Evolutionary conservation across 2,113 vertebrate genomes (phyloP), one percentile per base, ranked within the genome.

Genomic region (Rhagologus leucostigma): DNA sequence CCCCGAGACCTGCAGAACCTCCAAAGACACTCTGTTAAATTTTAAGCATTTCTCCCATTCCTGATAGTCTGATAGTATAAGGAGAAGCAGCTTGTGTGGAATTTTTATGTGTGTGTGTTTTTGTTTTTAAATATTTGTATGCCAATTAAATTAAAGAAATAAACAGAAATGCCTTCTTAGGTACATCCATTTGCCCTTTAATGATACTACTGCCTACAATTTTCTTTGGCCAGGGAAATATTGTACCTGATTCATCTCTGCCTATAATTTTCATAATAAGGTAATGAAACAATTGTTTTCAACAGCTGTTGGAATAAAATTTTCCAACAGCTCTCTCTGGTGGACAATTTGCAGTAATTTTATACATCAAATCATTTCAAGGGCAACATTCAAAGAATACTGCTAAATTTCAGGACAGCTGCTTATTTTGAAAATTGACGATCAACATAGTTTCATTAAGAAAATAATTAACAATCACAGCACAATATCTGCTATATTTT

Each of bases 261-360:
- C 35, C 53, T 47, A 3, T 65, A 56, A 41, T 83, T 89, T 79
- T 88, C 56, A 42, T 37, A 75, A 7, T 63, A 80, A 47, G 22
- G 29, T 55, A 75, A 94, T 49, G 30, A 82, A 79, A 75, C 21
- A 80, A 75, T 27, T 5, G 16, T 57, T 70, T 73, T 78, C 35
- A 95, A 39, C 47, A 65, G 16, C 35, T 77, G 35, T 55, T 94
- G 44, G 29, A 63, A 49, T 41, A 94, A 97, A 68, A 90, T 42
- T 94, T 93, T 96, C 95, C 93, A 96, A 96, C 71, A 95, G 96
- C 97, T 95, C 97, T 97, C 97, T 97, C 96, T 98, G 86, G 97
- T 98, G 98, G 97, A 68, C 79, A 78, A 3, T 52, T 68, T 64
- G 44, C 23, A 75, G 68, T 81, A 63, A 80, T 55, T 85, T 81